Evolutionary conservation across 2,888 invertebrate species (phyloP), one percentile per base, ranked within the genome.

Genomic region (Malacosoma neustria): DNA sequence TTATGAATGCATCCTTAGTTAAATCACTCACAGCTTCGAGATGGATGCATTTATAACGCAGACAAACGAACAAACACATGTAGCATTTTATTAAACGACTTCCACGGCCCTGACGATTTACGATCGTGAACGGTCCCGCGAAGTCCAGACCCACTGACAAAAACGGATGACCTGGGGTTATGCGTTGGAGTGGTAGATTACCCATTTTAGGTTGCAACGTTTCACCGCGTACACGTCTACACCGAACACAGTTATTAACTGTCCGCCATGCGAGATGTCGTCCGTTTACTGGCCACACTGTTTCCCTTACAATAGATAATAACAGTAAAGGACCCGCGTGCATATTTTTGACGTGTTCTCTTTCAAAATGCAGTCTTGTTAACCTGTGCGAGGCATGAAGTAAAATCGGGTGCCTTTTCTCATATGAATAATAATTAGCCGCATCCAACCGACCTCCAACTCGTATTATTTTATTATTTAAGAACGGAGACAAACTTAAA

Each of bases 51-150:
- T 38, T 38, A 6, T 13, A 11, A 4, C 12, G 29, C 3, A 32
- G 32, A 32, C 38, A 38, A 32, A 38, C 35, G 13, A 38, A 40
- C 9, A 40, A 5, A 32, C 14, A 14, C 13, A 40, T 36, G 34
- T 40, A 43, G 1, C 15, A 34, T n/a, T 42, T 42, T 14, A 30
- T 7, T 14, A 6, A 3, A 9, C 15, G 7, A 11, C 7, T 3
- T 11, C 33, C 33, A 9, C 33, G 33, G n/a, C 33, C 33, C 15
- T 15, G 14, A 3, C 34, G 13, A 33, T 39, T 39, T 34, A 29
- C 30, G 15, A 32, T 29, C 14, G 33, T 22, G 14, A 38, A 35
- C 11, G 35, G 38, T 11, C 38, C 34, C 4, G 41, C 38, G 13
- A 29, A 36, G 15, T 41, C 36, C 5, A 30, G 15, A 13, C 32